Percentiles rank a stretch among this genome's conserved stretches.
Conservation (phyloP, 2,113 vertebrate species). For the Nerophis ophidion region DNA sequence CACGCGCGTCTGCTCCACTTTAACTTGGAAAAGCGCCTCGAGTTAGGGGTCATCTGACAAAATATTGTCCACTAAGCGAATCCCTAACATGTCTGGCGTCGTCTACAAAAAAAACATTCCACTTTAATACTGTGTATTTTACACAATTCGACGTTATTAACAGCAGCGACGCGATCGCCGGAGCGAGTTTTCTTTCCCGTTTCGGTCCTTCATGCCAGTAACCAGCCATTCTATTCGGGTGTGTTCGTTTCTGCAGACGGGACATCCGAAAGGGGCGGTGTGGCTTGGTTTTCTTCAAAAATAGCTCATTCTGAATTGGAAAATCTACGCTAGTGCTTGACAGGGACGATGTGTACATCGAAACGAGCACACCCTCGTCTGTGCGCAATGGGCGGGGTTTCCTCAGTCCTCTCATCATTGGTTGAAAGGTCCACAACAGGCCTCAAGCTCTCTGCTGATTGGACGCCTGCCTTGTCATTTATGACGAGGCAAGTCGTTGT, state of each 20-base stretch:
- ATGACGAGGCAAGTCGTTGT: conserved; percentile 15
- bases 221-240: conserved; percentile 54
- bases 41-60: conserved; percentile 61
- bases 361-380: conserved; percentile 44
- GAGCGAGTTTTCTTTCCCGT: conserved; percentile 66
- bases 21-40: conserved; percentile 61
- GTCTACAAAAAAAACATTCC: conserved; percentile 32
- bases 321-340: conserved; percentile 10
- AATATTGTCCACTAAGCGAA: conserved; percentile 45
- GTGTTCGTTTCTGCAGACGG: not conserved
- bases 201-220: conserved; percentile 58
- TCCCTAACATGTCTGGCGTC: conserved; percentile 43
- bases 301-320: conserved; percentile 59
- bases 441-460: conserved; percentile 18
- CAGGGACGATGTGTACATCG: not conserved
- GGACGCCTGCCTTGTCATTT: conserved; percentile 11
- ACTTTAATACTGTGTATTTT: conserved; percentile 37
- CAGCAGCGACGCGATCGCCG: conserved; percentile 39
- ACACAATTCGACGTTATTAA: conserved; percentile 46
- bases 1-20: conserved; percentile 48
- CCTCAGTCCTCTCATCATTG: conserved; percentile 12
- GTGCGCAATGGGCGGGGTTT: conserved; percentile 45
- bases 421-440: not conserved
- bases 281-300: conserved; percentile 35
- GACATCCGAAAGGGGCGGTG: conserved; percentile 38